Conservation (phyloP, 2,888 invertebrate genomes). For the Drosophila affinis region DNA sequence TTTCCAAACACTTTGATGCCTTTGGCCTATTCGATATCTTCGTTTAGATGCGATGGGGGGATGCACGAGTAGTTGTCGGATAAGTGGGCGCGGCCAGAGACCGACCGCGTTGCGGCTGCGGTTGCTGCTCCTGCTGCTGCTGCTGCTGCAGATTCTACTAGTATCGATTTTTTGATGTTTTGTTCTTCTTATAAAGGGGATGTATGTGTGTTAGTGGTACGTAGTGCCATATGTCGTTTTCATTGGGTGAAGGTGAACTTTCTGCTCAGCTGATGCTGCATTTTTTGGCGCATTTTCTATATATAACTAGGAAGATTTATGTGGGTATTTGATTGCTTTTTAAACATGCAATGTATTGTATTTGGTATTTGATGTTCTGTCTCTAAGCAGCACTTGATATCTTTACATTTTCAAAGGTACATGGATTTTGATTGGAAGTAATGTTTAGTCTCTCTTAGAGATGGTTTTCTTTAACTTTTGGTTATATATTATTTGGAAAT, state of each 20-base stretch:
- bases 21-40: constrained; percentile 7
- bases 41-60: neutral
- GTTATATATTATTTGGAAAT: neutral
- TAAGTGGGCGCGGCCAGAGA: constrained; percentile 29
- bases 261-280: constrained; percentile 15
- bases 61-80: constrained; percentile 41
- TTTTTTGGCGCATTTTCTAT: constrained; percentile 45
- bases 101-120: constrained; percentile 13
- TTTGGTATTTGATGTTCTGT: neutral
- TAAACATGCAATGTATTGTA: too few relatives aligned
- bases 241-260: constrained; percentile 33
- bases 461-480: neutral
- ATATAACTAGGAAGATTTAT: neutral
- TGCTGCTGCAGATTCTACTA: constrained; percentile 42
- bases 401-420: neutral
- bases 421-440: neutral
- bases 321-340: too few relatives aligned
- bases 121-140: constrained; percentile 29
- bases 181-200: neutral
- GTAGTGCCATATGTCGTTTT: constrained; percentile 15
- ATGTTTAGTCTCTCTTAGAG: neutral
- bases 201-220: constrained; percentile 11
- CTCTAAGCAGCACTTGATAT: neutral
- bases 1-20: constrained; percentile 4
- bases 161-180: constrained; percentile 69